Conservation (phyloP, 2,797 vertebrate genomes). For the Chaetodon trifasciatus region DNA sequence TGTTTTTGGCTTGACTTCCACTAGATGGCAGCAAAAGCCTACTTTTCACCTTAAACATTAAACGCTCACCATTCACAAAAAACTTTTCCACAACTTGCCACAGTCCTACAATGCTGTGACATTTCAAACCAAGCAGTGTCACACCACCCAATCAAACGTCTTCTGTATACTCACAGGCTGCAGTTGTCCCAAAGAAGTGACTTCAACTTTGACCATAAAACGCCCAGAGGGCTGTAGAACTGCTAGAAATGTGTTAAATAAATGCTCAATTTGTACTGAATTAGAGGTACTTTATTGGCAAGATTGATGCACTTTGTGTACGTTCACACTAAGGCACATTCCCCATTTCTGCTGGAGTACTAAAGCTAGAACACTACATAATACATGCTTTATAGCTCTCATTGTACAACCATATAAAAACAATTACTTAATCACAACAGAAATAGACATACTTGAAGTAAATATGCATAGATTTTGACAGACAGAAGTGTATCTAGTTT, state of each 20-base stretch:
- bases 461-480: constrained; percentile 3
- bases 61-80: background rate
- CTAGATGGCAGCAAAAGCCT: constrained; percentile 31
- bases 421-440: background rate
- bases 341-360: background rate
- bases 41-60: background rate
- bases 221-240: background rate
- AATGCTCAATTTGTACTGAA: background rate
- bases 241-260: background rate
- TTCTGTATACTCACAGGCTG: background rate
- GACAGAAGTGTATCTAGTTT: background rate
- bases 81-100: background rate
- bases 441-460: background rate
- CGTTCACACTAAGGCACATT: constrained; percentile 25
- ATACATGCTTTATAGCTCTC: background rate
- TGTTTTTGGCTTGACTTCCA: background rate
- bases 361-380: constrained; percentile 8
- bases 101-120: too few species aligned
- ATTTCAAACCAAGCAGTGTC: too few species aligned
- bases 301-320: background rate
- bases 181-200: too few species aligned
- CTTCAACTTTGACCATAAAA: background rate
- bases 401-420: constrained; percentile 28
- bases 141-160: background rate
- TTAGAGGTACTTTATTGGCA: constrained; percentile 53